A percentile compares a stretch with the other conserved stretches of the same genome.
These are phyloP conservation scores for Acronicta psi DNA, from an alignment of 2,888 invertebrate genomes.

Conservation along the genomic window DNA sequence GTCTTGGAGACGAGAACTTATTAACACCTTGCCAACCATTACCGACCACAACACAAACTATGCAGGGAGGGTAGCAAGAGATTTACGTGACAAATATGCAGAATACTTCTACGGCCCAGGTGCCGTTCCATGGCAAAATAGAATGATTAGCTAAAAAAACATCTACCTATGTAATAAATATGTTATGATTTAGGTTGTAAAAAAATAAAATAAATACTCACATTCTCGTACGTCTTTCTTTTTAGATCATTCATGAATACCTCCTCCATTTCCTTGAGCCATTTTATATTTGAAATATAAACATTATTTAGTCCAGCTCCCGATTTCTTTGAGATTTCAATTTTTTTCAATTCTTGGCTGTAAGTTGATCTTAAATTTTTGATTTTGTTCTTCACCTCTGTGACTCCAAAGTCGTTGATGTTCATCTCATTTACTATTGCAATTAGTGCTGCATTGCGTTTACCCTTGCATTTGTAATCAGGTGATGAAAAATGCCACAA, in stretches of 20 bases:
- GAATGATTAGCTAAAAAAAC: too few species aligned
- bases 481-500: slow-evolving; percentile 14
- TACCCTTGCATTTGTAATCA: slow-evolving; percentile 15
- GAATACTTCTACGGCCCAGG: too few species aligned
- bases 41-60: too few species aligned
- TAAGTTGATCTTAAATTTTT: slow-evolving; percentile 30
- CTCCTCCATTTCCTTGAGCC: slow-evolving; percentile 40
- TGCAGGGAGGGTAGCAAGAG: too few species aligned
- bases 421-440: slow-evolving; percentile 11
- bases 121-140: too few species aligned
- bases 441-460: slow-evolving; percentile 26
- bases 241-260: slow-evolving; percentile 32
- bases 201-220: too few species aligned
- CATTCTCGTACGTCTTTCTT: too few species aligned
- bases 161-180: too few species aligned
- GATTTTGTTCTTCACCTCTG: slow-evolving; percentile 14
- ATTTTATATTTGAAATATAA: slow-evolving; percentile 39
- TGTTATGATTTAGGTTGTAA: too few species aligned
- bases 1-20: too few species aligned
- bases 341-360: slow-evolving; percentile 30
- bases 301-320: slow-evolving; percentile 37
- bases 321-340: slow-evolving; percentile 34
- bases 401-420: slow-evolving; percentile 3
- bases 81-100: too few species aligned
- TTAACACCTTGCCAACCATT: too few species aligned